Percentiles rank a stretch among this genome's conserved stretches.
Evolutionary conservation across 1,140 invertebrate genomes (phyloP).

Genomic region (Drosophila nebulosa): DNA sequence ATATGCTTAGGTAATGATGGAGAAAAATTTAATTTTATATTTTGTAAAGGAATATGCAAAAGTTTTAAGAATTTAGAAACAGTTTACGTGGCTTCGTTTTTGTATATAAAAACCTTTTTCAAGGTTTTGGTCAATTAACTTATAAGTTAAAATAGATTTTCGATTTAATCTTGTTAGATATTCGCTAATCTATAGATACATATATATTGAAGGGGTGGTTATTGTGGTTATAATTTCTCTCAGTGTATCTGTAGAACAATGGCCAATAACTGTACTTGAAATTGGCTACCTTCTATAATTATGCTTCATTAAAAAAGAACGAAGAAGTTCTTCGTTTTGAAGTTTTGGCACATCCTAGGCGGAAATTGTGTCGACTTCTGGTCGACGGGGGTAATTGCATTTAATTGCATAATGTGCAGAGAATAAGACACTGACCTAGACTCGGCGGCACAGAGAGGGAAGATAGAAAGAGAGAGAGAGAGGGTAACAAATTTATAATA

Average conservation of each 20-base stretch:
- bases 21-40: too few relatives aligned
- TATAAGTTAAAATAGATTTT: too few relatives aligned
- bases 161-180: too few relatives aligned
- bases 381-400: slow-evolving; percentile 54
- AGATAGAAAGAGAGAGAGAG: not conserved
- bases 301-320: slow-evolving; percentile 68
- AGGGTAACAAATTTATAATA: slow-evolving; percentile 61
- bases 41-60: too few relatives aligned
- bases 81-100: too few relatives aligned
- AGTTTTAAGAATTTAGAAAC: too few relatives aligned
- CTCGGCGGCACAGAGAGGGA: slow-evolving; percentile 28
- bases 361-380: slow-evolving; percentile 62
- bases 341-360: slow-evolving; percentile 64
- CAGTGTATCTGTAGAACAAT: slow-evolving; percentile 49
- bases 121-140: too few relatives aligned
- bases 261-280: slow-evolving; percentile 69
- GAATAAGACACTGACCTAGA: slow-evolving; percentile 76
- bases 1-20: too few relatives aligned
- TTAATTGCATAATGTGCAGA: slow-evolving; percentile 64
- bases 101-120: too few relatives aligned
- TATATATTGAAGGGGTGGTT: too few relatives aligned
- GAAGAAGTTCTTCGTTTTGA: slow-evolving; percentile 24
- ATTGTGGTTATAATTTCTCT: not conserved
- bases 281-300: slow-evolving; percentile 45
- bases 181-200: too few relatives aligned